phyloP scores from a whole-genome alignment of 2,888 invertebrate genomes.

The Caradrina clavipalpis region DNA sequence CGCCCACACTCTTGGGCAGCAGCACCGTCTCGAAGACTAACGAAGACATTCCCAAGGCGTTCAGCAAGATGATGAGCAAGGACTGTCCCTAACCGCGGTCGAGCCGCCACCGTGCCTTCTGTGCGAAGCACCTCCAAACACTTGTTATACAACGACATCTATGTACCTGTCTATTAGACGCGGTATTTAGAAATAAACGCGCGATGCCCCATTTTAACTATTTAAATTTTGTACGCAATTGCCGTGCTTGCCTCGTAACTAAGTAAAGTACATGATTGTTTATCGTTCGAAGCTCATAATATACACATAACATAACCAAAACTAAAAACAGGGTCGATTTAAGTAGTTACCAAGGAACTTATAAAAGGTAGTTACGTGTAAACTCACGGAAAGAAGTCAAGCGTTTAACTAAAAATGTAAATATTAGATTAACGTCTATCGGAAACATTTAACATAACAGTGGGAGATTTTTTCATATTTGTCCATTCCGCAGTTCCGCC shows the following conservation, averaged over 20 bases:
- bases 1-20: slow-evolving; percentile 94
- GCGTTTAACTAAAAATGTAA: slow-evolving; percentile 17
- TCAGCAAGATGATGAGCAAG: slow-evolving; percentile 91
- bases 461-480: slow-evolving; percentile 10
- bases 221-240: neutral
- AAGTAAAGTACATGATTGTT: no score
- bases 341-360: no score
- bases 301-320: neutral
- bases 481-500: slow-evolving; percentile 1
- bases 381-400: slow-evolving; percentile 3
- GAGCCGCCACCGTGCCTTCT: slow-evolving; percentile 49
- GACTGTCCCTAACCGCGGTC: slow-evolving; percentile 81
- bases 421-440: neutral
- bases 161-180: slow-evolving; percentile 6
- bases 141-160: slow-evolving; percentile 56
- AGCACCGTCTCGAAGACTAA: slow-evolving; percentile 94
- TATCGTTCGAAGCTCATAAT: no score
- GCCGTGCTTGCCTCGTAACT: neutral
- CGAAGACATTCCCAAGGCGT: slow-evolving; percentile 95
- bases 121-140: slow-evolving; percentile 39
- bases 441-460: slow-evolving; percentile 11
- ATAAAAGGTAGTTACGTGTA: neutral
- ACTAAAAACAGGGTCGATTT: neutral
- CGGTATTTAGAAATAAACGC: neutral
- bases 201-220: slow-evolving; percentile 1